A percentile compares a stretch with the other conserved stretches of the same genome.
These are phyloP conservation scores for Boloria euphrosyne DNA, from an alignment of 2,888 invertebrate genomes.

Conservation along the genomic window DNA sequence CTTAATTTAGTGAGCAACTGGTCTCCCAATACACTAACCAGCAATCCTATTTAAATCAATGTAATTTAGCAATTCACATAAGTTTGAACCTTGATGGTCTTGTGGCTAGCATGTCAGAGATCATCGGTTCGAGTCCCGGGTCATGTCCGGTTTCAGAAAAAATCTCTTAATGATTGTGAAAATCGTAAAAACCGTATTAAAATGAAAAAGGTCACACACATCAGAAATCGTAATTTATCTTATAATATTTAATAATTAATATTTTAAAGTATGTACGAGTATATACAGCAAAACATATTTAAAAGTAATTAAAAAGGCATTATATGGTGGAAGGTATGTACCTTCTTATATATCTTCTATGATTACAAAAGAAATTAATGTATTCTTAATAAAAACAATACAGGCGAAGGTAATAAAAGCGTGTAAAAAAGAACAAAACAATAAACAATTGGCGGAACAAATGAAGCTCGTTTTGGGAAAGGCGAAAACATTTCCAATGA, in stretches of 20 bases:
- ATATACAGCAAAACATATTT: no score
- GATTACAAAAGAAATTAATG: not conserved
- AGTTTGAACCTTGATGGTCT: not conserved
- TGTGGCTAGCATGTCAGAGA: not conserved
- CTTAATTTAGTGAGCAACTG: conserved; percentile 23
- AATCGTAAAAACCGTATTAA: no score
- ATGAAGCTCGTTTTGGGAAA: conserved; percentile 24
- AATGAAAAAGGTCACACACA: no score
- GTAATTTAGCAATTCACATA: not conserved
- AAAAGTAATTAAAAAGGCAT: no score
- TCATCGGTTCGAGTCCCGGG: no score
- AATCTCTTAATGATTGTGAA: no score
- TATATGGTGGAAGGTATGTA: not conserved
- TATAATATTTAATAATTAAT: no score
- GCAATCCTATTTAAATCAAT: conserved; percentile 1
- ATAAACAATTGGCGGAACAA: conserved; percentile 11
- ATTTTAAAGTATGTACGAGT: no score
- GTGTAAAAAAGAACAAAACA: not conserved
- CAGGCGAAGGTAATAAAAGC: not conserved
- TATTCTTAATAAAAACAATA: not conserved
- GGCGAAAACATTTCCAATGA: conserved; percentile 21
- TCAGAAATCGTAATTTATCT: no score
- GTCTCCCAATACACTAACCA: conserved; percentile 11
- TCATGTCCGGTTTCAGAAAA: no score
- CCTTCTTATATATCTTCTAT: not conserved